Conservation (phyloP, 2,113 vertebrate genomes). For the Emydocephalus ijimae region DNA sequence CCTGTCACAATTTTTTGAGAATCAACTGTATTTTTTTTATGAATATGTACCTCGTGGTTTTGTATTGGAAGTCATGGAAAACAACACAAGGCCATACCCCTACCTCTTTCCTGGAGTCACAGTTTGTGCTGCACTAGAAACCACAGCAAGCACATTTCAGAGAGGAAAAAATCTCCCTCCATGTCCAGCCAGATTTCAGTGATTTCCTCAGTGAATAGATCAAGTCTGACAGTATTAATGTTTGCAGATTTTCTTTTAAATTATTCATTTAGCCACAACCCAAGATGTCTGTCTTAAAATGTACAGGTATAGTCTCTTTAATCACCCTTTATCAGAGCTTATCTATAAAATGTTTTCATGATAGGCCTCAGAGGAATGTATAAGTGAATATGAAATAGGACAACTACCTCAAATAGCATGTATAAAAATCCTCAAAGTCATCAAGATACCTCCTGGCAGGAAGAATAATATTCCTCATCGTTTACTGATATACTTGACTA, state of each 20-base stretch:
- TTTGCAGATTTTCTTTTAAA: constrained; percentile 9
- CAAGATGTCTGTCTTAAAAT: neutral
- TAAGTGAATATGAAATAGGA: constrained; percentile 1
- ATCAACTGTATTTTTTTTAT: neutral
- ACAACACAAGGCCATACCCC: neutral
- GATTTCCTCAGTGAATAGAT: neutral
- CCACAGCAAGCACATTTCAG: neutral
- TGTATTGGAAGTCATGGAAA: neutral
- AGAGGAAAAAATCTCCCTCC: neutral
- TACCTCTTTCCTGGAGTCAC: neutral
- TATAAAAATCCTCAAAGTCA: constrained; percentile 30
- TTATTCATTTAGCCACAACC: neutral
- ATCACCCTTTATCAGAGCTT: neutral
- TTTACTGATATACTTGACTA: neutral
- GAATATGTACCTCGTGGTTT: neutral
- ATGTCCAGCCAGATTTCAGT: neutral
- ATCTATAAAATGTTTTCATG: neutral
- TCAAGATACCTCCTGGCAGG: neutral
- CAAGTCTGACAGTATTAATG: neutral
- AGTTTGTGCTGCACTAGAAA: neutral
- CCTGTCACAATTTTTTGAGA: neutral
- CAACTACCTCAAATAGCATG: neutral
- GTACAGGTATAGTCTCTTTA: neutral
- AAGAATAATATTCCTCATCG: neutral
- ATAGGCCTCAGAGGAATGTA: neutral